Percentiles rank a stretch among this genome's conserved stretches.
phyloP scores from a whole-genome alignment of 2,797 vertebrate species.

The Euthynnus affinis region DNA sequence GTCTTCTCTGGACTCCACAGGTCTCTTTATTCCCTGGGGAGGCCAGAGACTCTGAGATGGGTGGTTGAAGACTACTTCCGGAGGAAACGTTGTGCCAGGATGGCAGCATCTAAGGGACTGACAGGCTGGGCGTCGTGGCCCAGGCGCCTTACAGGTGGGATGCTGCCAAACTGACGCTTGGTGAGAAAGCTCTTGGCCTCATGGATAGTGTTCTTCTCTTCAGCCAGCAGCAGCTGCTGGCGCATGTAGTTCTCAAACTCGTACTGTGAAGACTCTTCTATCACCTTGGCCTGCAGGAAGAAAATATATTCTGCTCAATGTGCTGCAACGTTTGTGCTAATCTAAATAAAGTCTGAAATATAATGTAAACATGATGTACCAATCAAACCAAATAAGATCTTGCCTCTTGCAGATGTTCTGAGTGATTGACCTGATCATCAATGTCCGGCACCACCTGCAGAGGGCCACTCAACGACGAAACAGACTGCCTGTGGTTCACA shows the following conservation, averaged over 20 bases:
- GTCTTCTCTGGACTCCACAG: constrained; percentile 56
- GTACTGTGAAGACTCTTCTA: constrained; percentile 97
- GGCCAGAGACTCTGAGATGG: constrained; percentile 47
- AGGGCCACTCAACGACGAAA: constrained; percentile 95
- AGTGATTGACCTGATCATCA: constrained; percentile 94
- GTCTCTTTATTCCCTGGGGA: constrained; percentile 28
- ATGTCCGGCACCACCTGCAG: constrained; percentile 99
- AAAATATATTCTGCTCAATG: constrained; percentile 38
- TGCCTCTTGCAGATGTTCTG: constrained; percentile 95
- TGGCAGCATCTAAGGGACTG: constrained; percentile 95
- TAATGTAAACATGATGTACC: not conserved
- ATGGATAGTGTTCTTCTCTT: constrained; percentile 97
- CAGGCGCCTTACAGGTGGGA: constrained; percentile 94
- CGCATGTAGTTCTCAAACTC: constrained; percentile 99
- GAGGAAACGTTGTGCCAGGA: constrained; percentile 96
- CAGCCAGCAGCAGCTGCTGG: constrained; percentile 97
- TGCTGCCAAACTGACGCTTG: constrained; percentile 94
- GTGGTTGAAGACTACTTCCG: constrained; percentile 87
- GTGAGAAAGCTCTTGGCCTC: constrained; percentile 95
- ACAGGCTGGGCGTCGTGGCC: constrained; percentile 97
- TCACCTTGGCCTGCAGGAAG: constrained; percentile 90
- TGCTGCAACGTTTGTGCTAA: constrained; percentile 3
- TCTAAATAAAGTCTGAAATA: not conserved
- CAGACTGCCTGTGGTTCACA: constrained; percentile 90
- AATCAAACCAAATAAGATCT: not conserved